Conservation (phyloP, 2,888 invertebrate species). For the Pelosia muscerda region DNA sequence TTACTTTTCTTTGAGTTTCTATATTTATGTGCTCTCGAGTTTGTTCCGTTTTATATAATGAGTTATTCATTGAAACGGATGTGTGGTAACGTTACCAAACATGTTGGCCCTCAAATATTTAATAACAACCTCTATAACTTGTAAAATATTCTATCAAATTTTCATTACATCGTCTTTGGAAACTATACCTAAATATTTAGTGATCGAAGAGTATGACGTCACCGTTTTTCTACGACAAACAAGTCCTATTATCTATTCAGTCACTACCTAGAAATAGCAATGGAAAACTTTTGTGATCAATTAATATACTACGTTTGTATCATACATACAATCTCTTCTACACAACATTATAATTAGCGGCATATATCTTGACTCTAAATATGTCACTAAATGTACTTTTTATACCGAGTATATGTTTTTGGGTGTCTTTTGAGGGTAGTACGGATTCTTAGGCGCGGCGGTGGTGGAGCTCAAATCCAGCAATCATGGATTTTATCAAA, state of each 20-base stretch:
- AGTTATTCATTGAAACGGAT: constrained; percentile 1
- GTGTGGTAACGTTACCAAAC: neutral
- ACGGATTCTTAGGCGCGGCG: too few species aligned
- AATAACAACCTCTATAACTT: neutral
- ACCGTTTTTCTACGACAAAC: constrained; percentile 1
- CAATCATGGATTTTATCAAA: neutral
- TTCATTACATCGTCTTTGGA: neutral
- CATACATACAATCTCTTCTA: neutral
- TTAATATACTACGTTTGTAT: neutral
- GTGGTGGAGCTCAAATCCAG: too few species aligned
- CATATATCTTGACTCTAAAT: too few species aligned
- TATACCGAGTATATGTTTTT: too few species aligned
- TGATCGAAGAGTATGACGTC: constrained; percentile 1
- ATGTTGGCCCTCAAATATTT: neutral
- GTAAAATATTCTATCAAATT: constrained; percentile 6
- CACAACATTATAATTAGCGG: too few species aligned
- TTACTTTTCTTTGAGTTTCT: neutral
- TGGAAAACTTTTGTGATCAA: neutral
- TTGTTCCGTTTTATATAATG: neutral
- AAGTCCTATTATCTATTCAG: neutral
- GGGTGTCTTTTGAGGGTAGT: too few species aligned
- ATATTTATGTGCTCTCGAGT: neutral
- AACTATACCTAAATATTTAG: neutral
- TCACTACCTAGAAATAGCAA: neutral
- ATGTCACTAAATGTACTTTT: too few species aligned